phyloP scores from a whole-genome alignment of 2,888 invertebrate species.

The Ophioninae sp. region DNA sequence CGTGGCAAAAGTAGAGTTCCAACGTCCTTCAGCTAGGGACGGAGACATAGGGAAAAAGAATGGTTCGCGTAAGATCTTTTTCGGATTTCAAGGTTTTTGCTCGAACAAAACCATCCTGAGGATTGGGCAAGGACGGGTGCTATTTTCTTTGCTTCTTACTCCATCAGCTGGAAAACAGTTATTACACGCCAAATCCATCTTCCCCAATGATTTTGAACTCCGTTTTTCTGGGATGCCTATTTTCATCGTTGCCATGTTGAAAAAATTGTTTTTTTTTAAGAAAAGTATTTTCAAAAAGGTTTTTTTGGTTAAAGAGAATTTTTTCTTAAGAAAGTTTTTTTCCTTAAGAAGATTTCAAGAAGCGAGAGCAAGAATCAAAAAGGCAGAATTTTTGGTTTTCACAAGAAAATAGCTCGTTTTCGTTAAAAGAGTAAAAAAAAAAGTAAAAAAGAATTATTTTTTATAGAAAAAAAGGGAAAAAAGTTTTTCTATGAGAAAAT shows the following conservation, averaged over 20 bases:
- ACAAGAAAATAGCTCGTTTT: too few species aligned
- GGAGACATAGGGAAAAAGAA: conserved; percentile 31
- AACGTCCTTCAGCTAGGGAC: conserved; percentile 20
- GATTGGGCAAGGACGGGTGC: not conserved
- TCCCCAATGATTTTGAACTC: not conserved
- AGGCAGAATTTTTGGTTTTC: too few species aligned
- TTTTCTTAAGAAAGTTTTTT: too few species aligned
- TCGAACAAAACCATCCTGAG: conserved; percentile 10
- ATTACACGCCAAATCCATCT: not conserved
- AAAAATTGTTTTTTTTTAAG: not conserved
- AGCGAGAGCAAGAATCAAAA: too few species aligned
- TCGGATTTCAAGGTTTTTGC: conserved; percentile 41
- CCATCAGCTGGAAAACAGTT: not conserved
- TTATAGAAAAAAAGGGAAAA: too few species aligned
- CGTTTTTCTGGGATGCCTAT: not conserved
- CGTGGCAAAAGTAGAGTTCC: conserved; percentile 46
- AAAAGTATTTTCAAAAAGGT: too few species aligned
- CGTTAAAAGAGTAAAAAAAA: too few species aligned
- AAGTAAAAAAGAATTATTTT: too few species aligned
- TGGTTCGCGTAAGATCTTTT: conserved; percentile 40
- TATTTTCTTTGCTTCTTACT: conserved; percentile 1
- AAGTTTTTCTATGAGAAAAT: too few species aligned
- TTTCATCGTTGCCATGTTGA: not conserved
- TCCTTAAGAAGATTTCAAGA: too few species aligned
- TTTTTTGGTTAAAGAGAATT: too few species aligned